Conservation (phyloP, 2,888 invertebrate genomes). For the Aphodius sticticus region DNA sequence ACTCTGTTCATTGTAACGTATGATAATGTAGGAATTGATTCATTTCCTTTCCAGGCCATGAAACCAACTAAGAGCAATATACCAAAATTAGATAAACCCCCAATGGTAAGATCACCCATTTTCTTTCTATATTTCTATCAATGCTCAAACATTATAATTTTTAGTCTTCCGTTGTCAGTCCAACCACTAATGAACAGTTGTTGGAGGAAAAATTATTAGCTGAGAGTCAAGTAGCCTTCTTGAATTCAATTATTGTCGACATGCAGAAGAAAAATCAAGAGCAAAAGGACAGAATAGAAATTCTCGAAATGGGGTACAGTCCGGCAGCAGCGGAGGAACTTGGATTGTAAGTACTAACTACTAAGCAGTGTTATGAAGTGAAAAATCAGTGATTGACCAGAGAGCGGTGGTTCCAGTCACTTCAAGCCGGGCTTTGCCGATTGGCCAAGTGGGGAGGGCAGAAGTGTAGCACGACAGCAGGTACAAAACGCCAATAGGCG, state of each 20-base stretch:
- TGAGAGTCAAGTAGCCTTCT: slow-evolving; percentile 84
- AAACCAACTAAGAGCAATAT: slow-evolving; percentile 9
- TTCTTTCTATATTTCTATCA: background rate
- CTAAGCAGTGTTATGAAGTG: background rate
- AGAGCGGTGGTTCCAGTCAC: too few relatives aligned
- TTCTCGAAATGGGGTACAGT: slow-evolving; percentile 73
- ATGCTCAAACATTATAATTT: slow-evolving; percentile 20
- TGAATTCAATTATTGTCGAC: slow-evolving; percentile 96
- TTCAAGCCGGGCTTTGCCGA: too few relatives aligned
- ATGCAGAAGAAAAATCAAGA: slow-evolving; percentile 93
- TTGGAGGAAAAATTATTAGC: slow-evolving; percentile 70
- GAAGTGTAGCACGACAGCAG: too few relatives aligned
- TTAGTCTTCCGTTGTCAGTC: slow-evolving; percentile 36
- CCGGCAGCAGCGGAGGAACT: slow-evolving; percentile 56
- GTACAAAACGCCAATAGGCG: too few relatives aligned
- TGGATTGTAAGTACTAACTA: slow-evolving; percentile 57
- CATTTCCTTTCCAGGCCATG: slow-evolving; percentile 25
- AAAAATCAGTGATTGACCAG: too few relatives aligned
- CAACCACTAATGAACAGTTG: slow-evolving; percentile 52
- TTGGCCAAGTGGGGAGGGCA: too few relatives aligned
- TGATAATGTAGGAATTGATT: background rate
- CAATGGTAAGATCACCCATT: slow-evolving; percentile 1
- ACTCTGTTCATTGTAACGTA: background rate
- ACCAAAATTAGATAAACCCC: slow-evolving; percentile 23
- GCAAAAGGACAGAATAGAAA: slow-evolving; percentile 79